Evolutionary conservation across 2,888 invertebrate genomes (phyloP).

Genomic region (Urechis unicinctus): DNA sequence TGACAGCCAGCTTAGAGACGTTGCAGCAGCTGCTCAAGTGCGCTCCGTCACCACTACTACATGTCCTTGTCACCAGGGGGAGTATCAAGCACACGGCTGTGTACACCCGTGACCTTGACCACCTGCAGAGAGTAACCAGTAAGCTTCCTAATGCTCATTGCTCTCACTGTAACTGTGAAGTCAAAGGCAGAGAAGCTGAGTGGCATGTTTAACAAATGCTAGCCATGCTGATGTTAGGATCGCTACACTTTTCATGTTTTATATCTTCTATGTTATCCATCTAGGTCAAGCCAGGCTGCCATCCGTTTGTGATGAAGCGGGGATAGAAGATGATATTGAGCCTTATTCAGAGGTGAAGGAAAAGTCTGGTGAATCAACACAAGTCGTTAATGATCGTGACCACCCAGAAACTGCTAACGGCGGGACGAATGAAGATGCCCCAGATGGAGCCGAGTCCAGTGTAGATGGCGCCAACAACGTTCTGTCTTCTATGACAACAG

Average conservation of each 20-base stretch:
- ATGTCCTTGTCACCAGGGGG: conserved; percentile 55
- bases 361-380: conserved; percentile 8
- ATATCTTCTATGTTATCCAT: no score
- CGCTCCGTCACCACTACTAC: conserved; percentile 56
- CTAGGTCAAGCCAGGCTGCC: conserved; percentile 10
- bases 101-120: no score
- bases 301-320: conserved; percentile 32
- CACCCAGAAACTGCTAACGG: background rate
- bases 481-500: background rate
- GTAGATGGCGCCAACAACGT: background rate
- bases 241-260: no score
- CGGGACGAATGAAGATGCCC: conserved; percentile 5
- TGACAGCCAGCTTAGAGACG: conserved; percentile 77
- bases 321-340: conserved; percentile 42
- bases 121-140: no score
- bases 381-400: conserved; percentile 2
- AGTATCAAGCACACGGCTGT: conserved; percentile 42
- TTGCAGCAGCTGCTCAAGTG: conserved; percentile 61
- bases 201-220: no score
- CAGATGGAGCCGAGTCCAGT: conserved; percentile 2
- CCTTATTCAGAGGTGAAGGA: conserved; percentile 18
- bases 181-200: no score
- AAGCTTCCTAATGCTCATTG: no score
- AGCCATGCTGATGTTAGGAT: no score
- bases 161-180: no score